phyloP scores from a whole-genome alignment of 1,140 invertebrate genomes.

The Muscidifurax raptorellus region DNA sequence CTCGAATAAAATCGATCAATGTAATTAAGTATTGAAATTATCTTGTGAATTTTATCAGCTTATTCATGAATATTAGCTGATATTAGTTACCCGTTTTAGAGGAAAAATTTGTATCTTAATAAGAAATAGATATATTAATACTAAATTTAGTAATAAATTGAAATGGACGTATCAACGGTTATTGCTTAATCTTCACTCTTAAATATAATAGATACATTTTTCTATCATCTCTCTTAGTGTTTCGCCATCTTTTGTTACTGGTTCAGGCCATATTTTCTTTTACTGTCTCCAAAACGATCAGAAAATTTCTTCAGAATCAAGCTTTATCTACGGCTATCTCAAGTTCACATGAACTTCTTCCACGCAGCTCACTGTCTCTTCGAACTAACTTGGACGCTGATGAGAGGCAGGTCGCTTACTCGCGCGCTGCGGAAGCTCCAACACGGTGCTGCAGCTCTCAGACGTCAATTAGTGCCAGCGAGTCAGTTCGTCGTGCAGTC shows the following conservation, averaged over 20 bases:
- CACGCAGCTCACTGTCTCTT: too few species aligned
- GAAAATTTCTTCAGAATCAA: too few species aligned
- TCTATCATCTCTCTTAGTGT: too few species aligned
- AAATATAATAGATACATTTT: too few species aligned
- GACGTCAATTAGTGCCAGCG: slow-evolving; percentile 44
- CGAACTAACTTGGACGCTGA: neutral
- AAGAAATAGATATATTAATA: slow-evolving; percentile 18
- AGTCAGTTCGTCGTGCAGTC: neutral
- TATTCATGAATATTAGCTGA: slow-evolving; percentile 26
- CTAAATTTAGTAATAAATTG: slow-evolving; percentile 17
- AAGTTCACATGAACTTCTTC: too few species aligned
- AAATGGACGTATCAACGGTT: neutral
- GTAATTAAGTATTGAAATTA: slow-evolving; percentile 33
- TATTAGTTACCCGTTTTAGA: slow-evolving; percentile 30
- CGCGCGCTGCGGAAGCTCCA: neutral
- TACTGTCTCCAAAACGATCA: too few species aligned
- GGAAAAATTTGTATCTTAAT: neutral
- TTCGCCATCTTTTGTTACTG: too few species aligned
- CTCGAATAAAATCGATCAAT: neutral
- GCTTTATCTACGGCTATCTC: too few species aligned
- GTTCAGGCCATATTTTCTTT: too few species aligned
- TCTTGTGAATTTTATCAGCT: neutral
- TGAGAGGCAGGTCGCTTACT: neutral
- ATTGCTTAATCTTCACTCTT: too few species aligned
- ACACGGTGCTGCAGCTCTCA: neutral